Base-by-base conservation (phyloP, 2,797 vertebrate genomes). In the Megaceryle alcyon region DNA sequence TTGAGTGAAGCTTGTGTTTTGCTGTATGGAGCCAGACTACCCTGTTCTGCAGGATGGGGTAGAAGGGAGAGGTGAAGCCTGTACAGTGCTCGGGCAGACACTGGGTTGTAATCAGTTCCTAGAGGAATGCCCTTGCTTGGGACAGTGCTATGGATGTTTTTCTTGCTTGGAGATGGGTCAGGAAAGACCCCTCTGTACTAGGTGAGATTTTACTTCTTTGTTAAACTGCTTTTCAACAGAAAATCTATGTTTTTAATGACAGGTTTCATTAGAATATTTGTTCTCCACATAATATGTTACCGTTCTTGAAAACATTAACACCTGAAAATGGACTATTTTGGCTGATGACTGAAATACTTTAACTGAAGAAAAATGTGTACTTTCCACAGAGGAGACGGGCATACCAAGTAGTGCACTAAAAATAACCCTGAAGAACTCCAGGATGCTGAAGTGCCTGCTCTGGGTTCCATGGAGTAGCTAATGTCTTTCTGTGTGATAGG, bases 261-360 rank as follows among this genome's bases (percentile, higher is more conserved):
- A 56, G 6, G 20, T 79, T 94, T 76, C 66, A 56, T 37, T 75
- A 51, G 28, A 79, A 15, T 54, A 41, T 65, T 88, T 79, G 4
- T 72, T 88, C 82, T 78, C n/a, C 29, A 28, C 14, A 13, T 49
- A 71, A 26, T 63, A 78, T 66, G 76, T 89, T 86, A 53, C 31
- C 23, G 63, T 66, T 79, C 43, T 86, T 90, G 70, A 63, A 88
- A 93, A 94, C 70, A 48, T 49, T 64, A 84, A 33, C 12, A 21
- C 51, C 39, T 90, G 82, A 79, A 94, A 94, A 83, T 60, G 3
- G 31, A 73, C 10, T 84, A 37, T 70, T 92, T 83, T 86, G 91
- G 29, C 53, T 80, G 49, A 66, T 0, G 2, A 12, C 43, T 76
- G 39, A 82, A 94, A 66, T 86, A 44, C 8, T 90, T 88, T 33